These are phyloP conservation scores for Zonitis immaculata DNA, from an alignment of 2,888 invertebrate genomes.

Conservation along the genomic window DNA sequence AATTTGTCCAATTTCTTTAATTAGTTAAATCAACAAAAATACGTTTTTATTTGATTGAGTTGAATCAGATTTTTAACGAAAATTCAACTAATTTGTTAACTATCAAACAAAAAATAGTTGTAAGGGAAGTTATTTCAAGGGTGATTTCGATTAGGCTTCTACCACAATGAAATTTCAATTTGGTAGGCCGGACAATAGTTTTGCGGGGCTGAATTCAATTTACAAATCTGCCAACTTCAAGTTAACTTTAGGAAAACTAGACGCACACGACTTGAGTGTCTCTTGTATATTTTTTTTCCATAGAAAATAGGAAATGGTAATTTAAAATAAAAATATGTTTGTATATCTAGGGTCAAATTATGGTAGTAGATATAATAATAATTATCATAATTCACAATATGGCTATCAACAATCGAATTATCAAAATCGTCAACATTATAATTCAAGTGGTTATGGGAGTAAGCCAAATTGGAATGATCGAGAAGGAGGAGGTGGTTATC, in stretches of 20 bases:
- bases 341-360: not conserved
- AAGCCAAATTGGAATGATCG: not conserved
- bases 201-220: slow-evolving; percentile 20
- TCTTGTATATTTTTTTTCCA: not conserved
- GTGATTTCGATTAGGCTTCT: too few species aligned
- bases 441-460: not conserved
- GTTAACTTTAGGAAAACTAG: slow-evolving; percentile 10
- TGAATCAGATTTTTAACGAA: not conserved
- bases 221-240: slow-evolving; percentile 20
- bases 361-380: slow-evolving; percentile 3
- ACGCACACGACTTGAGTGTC: not conserved
- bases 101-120: too few species aligned
- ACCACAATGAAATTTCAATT: slow-evolving; percentile 24
- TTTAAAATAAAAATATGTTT: too few species aligned
- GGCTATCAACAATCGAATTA: not conserved
- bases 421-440: not conserved
- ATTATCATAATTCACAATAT: not conserved
- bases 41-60: not conserved
- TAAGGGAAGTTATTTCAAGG: too few species aligned
- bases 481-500: slow-evolving; percentile 9
- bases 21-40: not conserved
- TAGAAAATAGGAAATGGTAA: too few species aligned
- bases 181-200: slow-evolving; percentile 23
- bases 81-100: not conserved
- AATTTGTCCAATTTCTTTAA: not conserved